Percentiles rank a stretch among this genome's conserved stretches.
These are phyloP conservation scores for Oncorhynchus keta DNA, from an alignment of 2,113 vertebrate genomes.

Conservation along the genomic window DNA sequence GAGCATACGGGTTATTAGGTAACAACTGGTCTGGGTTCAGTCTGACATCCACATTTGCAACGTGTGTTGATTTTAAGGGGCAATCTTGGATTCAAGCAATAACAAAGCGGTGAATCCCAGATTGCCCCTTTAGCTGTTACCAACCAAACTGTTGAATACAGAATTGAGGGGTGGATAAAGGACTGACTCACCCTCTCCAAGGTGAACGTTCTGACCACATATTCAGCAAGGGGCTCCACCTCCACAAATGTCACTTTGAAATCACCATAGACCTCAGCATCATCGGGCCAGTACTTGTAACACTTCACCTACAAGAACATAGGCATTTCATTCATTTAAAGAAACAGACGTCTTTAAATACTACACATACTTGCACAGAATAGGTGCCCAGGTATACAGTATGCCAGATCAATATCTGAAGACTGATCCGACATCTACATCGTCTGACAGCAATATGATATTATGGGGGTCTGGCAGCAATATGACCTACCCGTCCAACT, in stretches of 20 bases:
- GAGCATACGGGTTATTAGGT: conserved; percentile 15
- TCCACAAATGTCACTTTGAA: conserved; percentile 97
- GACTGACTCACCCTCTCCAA: conserved; percentile 89
- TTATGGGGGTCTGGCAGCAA: background rate
- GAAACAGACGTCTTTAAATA: background rate
- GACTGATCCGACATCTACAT: too few species aligned
- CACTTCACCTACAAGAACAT: conserved; percentile 86
- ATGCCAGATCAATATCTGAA: too few species aligned
- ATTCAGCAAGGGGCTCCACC: conserved; percentile 94
- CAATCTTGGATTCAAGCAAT: too few species aligned
- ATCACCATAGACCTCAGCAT: conserved; percentile 95
- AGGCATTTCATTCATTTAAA: background rate
- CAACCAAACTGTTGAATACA: too few species aligned
- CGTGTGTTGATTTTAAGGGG: too few species aligned
- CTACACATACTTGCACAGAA: background rate
- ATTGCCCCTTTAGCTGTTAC: too few species aligned
- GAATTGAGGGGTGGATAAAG: background rate
- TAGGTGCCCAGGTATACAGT: background rate
- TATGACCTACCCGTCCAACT: conserved; percentile 89
- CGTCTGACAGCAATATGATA: background rate
- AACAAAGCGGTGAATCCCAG: too few species aligned
- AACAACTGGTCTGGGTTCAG: background rate
- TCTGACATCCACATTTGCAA: too few species aligned
- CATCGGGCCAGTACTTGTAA: conserved; percentile 98
- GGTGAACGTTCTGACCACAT: conserved; percentile 96